phyloP scores from a whole-genome alignment of 2,113 vertebrate genomes.

The Scalopus aquaticus region DNA sequence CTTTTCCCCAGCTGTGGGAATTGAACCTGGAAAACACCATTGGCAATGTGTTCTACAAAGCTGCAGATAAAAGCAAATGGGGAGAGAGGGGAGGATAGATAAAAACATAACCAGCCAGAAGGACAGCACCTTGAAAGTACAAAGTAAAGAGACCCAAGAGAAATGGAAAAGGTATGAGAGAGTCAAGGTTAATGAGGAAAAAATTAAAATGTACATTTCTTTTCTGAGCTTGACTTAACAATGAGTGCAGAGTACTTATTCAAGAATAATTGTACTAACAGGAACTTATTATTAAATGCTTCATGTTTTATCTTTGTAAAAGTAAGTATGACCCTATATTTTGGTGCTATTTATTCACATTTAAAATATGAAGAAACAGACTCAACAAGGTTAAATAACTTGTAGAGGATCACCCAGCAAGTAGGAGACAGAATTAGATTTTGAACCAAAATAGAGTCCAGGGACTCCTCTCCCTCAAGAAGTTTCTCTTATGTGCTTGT shows the following conservation, averaged over 20 bases:
- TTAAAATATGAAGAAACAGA: not conserved
- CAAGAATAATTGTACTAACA: not conserved
- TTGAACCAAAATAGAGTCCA: not conserved
- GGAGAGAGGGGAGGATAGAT: too few species aligned
- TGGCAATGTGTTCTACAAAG: not conserved
- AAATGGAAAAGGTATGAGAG: not conserved
- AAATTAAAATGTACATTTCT: not conserved
- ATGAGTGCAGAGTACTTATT: not conserved
- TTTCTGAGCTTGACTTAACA: not conserved
- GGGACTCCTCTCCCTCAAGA: not conserved
- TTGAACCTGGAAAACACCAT: not conserved
- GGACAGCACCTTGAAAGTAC: not conserved
- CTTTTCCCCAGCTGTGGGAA: not conserved
- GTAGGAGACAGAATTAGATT: not conserved
- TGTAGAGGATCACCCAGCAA: not conserved
- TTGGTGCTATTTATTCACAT: not conserved
- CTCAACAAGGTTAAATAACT: not conserved
- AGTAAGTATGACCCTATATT: not conserved
- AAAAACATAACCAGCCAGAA: not conserved
- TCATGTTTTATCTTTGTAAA: not conserved
- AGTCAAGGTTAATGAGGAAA: not conserved
- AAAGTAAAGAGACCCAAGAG: not conserved
- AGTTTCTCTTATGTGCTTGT: not conserved
- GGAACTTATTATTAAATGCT: not conserved
- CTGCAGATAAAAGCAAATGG: not conserved